Percentiles rank a stretch among this genome's conserved stretches.
Evolutionary conservation across 2,797 vertebrate species (phyloP).

Genomic region (Discoglossus pictus): DNA sequence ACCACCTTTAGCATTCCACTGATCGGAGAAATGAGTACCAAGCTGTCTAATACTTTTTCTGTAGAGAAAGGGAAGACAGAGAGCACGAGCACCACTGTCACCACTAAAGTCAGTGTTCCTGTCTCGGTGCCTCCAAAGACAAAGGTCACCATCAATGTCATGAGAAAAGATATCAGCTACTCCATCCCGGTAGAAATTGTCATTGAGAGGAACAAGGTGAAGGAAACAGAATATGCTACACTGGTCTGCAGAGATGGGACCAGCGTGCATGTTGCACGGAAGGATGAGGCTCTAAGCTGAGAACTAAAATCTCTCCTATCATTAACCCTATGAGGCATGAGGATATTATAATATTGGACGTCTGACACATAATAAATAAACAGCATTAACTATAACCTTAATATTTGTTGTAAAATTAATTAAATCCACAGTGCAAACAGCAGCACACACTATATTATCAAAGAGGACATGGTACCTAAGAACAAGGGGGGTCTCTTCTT

Average conservation of each 20-base stretch:
- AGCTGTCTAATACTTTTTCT: slow-evolving; percentile 54
- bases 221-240: slow-evolving; percentile 54
- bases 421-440: no score
- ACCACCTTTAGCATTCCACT: slow-evolving; percentile 57
- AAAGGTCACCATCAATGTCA: slow-evolving; percentile 53
- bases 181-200: slow-evolving; percentile 58
- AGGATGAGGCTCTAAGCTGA: no score
- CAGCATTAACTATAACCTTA: no score
- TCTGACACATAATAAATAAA: no score
- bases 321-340: no score
- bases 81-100: slow-evolving; percentile 52
- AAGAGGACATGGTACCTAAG: no score
- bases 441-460: no score
- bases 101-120: slow-evolving; percentile 56
- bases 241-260: slow-evolving; percentile 51
- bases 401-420: no score
- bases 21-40: slow-evolving; percentile 25
- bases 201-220: slow-evolving; percentile 56
- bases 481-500: no score
- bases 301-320: no score
- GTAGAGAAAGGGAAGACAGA: slow-evolving; percentile 61
- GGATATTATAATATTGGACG: no score
- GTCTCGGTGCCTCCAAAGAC: slow-evolving; percentile 56
- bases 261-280: not conserved
- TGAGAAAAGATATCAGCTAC: slow-evolving; percentile 57